Evolutionary conservation across 2,797 vertebrate genomes (phyloP), one percentile per base, ranked within the genome.

Genomic region (Coreius guichenoti): DNA sequence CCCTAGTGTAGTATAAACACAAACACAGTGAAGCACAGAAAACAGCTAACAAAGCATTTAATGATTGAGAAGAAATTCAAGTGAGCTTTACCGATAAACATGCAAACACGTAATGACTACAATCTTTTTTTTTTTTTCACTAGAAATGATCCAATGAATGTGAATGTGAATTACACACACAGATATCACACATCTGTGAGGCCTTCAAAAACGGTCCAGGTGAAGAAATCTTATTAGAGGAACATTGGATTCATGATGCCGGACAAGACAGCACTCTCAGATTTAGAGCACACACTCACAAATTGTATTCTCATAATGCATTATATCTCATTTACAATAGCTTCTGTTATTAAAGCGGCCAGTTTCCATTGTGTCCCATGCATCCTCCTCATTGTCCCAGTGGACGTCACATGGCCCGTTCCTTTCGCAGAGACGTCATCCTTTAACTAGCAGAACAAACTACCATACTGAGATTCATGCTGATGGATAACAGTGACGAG

Each of bases 401-500:
- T 8, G 14, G 7, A 73, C 49, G 43, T 23, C 73, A 76, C 23
- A 21, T 9, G 31, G 2, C 23, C 36, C 17, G 3, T 33, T 31
- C 14, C 65, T n/a, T 36, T 76, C 49, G 33, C 63, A 79, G 13
- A 72, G 33, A 47, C 69, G 7, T 56, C 33, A 67, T 85, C 47
- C 67, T 68, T 17, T 58, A 19, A n/a, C 56, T 7, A 76, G 33
- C 21, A 70, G 65, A 80, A 70, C 74, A 14, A 54, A 68, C 68
- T 31, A 45, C 23, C 23, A n/a, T 29, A 12, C 5, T 61, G 65
- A 36, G 36, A 63, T n/a, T 67, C 58, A 74, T 70, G 29, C 69
- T 65, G 65, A 36, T 61, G 33, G 67, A 80, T 56, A 82, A 80
- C 81, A 56, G 76, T 89, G 89, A 84, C 39, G 47, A 45, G 21